Evolutionary conservation across 2,113 vertebrate species (phyloP), one percentile per base, ranked within the genome.

Genomic region (Charina bottae): DNA sequence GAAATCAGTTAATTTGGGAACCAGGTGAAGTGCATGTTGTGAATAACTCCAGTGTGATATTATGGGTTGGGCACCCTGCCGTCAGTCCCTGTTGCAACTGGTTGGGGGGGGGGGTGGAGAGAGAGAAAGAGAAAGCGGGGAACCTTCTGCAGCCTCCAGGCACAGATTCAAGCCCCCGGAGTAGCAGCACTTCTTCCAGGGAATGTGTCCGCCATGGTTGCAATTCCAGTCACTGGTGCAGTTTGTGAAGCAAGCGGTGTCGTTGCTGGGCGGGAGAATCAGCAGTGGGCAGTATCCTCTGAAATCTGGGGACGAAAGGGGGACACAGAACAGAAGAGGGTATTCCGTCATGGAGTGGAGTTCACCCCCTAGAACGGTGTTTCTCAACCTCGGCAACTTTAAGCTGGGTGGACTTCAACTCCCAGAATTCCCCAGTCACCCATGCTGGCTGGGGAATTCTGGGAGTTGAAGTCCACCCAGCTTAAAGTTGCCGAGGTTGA

Each of bases 131-230:
- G 24, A 0, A 10, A 49, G 13, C 19, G 12, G 3, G 83, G 26
- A 1, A 55, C 83, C 83, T 78, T 78, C 68, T 1, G n/a, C 9
- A 11, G 0, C 23, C 0, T 84, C 42, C 23, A 84, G 21, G 0
- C 68, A 78, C 37, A 78, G 17, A 15, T 37, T 21, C 68, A n/a
- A 19, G 15, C 2, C 68, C 1, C 0, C 33, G 37, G 37, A 37
- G 6, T 0, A 1, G 68, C 68, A 78, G 68, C 68, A 78, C 15
- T 78, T 78, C 68, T 78, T 78, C 68, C 6, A 0, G 8, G 68
- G 68, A 3, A 78, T 6, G 2, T 3, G 1, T 2, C 0, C 2
- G 0, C 6, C 2, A 6, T 0, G n/a, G 68, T 21, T 78, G 1
- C 68, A 78, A n/a, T 78, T n/a, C 15, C 0, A 0, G 6, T 78